Conservation (phyloP, 2,113 vertebrate genomes). For the Gallinago paraguaiae region DNA sequence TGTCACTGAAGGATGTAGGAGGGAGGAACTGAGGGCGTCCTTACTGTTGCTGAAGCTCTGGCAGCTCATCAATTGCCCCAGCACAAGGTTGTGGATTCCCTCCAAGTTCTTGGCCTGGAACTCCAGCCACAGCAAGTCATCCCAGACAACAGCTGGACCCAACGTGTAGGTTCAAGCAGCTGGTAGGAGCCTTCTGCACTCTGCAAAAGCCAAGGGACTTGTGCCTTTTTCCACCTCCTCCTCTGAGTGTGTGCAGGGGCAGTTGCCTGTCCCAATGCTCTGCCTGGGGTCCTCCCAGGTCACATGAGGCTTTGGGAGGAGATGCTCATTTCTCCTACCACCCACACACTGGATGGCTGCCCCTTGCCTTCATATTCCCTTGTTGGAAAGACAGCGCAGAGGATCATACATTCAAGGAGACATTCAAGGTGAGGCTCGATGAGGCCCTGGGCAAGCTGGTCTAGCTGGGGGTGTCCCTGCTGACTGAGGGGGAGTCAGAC, state of each 20-base stretch:
- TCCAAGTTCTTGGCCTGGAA: neutral
- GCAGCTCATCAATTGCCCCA: neutral
- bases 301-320: neutral
- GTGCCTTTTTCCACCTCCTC: neutral
- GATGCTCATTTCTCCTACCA: neutral
- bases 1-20: neutral
- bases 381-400: neutral
- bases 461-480: no score
- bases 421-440: no score
- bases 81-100: neutral
- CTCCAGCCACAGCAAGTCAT: neutral
- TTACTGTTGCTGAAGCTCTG: neutral
- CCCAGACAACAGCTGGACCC: neutral
- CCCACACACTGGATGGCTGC: neutral
- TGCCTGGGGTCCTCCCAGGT: neutral
- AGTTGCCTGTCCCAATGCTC: neutral
- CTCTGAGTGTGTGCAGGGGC: neutral
- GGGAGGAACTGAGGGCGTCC: neutral
- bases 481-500: no score
- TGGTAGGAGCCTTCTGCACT: neutral
- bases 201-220: neutral
- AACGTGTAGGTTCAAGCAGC: accelerated
- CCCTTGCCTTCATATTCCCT: neutral
- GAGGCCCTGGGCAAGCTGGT: no score
- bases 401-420: neutral